phyloP scores from a whole-genome alignment of 2,888 invertebrate species.

The Baccha elongata region DNA sequence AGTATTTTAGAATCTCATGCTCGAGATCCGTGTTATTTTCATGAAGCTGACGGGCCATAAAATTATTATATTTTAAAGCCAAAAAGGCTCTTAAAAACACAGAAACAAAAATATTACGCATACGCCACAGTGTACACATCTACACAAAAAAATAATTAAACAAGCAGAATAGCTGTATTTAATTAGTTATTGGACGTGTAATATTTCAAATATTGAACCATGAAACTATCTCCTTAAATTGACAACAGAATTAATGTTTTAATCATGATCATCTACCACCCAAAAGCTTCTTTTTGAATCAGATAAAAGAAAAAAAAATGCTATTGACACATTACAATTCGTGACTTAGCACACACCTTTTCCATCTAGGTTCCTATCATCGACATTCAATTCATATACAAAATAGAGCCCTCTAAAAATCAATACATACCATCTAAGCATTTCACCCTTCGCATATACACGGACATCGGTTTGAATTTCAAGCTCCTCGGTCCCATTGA shows the following conservation, averaged over 20 bases:
- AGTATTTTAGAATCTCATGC: too few species aligned
- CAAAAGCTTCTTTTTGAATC: too few species aligned
- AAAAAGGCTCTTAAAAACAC: too few species aligned
- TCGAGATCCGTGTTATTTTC: too few species aligned
- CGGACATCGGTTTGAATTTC: constrained; percentile 84
- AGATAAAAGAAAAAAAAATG: not conserved
- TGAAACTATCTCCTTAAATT: not conserved
- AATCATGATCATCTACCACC: not conserved
- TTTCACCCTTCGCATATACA: constrained; percentile 91
- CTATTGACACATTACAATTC: constrained; percentile 37
- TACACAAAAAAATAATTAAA: not conserved
- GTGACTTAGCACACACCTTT: constrained; percentile 54
- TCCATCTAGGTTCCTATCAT: constrained; percentile 9
- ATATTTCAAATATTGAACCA: not conserved
- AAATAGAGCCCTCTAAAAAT: not conserved
- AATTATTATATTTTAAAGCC: too few species aligned
- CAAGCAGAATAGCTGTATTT: not conserved
- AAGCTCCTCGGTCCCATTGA: constrained; percentile 90
- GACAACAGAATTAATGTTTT: not conserved
- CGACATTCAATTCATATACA: constrained; percentile 43
- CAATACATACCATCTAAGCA: constrained; percentile 90
- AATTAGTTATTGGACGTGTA: not conserved
- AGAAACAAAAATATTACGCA: constrained; percentile 9
- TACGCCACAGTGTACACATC: not conserved
- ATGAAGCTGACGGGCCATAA: too few species aligned